Percentiles rank a stretch among this genome's conserved stretches.
phyloP scores from a whole-genome alignment of 2,113 vertebrate species.

The Strix uralensis region DNA sequence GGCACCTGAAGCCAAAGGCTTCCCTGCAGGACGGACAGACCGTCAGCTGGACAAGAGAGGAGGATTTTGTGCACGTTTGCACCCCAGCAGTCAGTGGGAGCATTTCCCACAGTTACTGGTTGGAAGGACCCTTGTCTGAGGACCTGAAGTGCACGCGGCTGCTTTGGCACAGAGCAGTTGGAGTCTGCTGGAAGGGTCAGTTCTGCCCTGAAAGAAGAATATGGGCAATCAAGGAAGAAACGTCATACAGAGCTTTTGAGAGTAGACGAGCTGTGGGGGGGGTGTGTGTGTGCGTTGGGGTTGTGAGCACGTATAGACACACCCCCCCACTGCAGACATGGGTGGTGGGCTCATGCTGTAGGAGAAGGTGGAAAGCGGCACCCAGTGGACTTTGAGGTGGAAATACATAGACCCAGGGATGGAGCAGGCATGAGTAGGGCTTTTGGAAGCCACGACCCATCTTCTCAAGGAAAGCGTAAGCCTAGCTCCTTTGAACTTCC shows the following conservation, averaged over 20 bases:
- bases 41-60: not conserved
- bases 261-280: too few species aligned
- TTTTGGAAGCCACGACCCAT: not conserved
- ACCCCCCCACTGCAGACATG: fast-evolving
- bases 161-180: not conserved
- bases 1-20: not conserved
- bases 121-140: not conserved
- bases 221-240: not conserved
- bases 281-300: fast-evolving
- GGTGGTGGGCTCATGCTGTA: not conserved
- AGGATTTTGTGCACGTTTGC: not conserved
- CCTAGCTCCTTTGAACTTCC: not conserved
- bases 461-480: not conserved
- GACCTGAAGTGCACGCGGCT: not conserved
- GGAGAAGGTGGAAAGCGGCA: not conserved
- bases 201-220: not conserved
- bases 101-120: not conserved
- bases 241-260: not conserved
- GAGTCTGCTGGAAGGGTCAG: not conserved
- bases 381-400: not conserved
- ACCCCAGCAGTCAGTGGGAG: not conserved
- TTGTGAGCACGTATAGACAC: fast-evolving
- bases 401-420: not conserved
- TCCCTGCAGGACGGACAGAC: not conserved
- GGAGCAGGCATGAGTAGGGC: not conserved